A percentile compares a stretch with the other conserved stretches of the same genome.
Conservation (phyloP, 2,797 vertebrate species). For the Poeciliopsis infans region DNA sequence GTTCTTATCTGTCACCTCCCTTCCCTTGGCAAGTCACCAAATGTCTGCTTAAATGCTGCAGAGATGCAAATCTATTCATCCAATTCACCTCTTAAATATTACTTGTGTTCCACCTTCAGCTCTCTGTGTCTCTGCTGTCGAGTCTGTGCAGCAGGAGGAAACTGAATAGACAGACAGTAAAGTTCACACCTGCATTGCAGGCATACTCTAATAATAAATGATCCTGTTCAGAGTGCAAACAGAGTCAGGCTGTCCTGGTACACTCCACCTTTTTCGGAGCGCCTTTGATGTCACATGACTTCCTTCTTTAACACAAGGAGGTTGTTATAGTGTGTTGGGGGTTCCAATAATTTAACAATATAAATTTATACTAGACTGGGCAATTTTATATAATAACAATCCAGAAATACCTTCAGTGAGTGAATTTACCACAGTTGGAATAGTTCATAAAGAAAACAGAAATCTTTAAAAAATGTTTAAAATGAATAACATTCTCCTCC, state of each 20-base stretch:
- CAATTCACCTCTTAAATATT: slow-evolving; percentile 24
- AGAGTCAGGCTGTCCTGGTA: slow-evolving; percentile 32
- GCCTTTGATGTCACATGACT: slow-evolving; percentile 53
- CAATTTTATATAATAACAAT: slow-evolving; percentile 61
- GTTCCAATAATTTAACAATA: slow-evolving; percentile 50
- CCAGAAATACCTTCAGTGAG: slow-evolving; percentile 33
- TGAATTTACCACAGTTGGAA: slow-evolving; percentile 14
- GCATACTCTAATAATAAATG: slow-evolving; percentile 60
- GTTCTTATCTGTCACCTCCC: slow-evolving; percentile 36
- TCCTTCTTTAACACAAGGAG: slow-evolving; percentile 44
- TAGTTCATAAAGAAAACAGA: slow-evolving; percentile 54
- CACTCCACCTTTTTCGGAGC: slow-evolving; percentile 33
- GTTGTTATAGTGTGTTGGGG: slow-evolving; percentile 52
- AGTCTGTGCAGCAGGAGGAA: slow-evolving; percentile 32
- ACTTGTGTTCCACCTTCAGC: slow-evolving; percentile 22
- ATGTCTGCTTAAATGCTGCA: slow-evolving; percentile 21
- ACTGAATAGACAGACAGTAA: slow-evolving; percentile 34
- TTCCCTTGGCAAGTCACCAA: slow-evolving; percentile 51
- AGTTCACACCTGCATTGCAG: slow-evolving; percentile 60
- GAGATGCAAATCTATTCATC: slow-evolving; percentile 33
- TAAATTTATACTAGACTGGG: slow-evolving; percentile 38
- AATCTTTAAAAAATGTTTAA: slow-evolving; percentile 48
- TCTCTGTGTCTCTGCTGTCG: slow-evolving; percentile 32
- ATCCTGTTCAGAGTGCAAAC: slow-evolving; percentile 32
- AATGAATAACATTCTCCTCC: slow-evolving; percentile 43